phyloP scores from a whole-genome alignment of 2,113 vertebrate species.

The Macaca mulatta region DNA sequence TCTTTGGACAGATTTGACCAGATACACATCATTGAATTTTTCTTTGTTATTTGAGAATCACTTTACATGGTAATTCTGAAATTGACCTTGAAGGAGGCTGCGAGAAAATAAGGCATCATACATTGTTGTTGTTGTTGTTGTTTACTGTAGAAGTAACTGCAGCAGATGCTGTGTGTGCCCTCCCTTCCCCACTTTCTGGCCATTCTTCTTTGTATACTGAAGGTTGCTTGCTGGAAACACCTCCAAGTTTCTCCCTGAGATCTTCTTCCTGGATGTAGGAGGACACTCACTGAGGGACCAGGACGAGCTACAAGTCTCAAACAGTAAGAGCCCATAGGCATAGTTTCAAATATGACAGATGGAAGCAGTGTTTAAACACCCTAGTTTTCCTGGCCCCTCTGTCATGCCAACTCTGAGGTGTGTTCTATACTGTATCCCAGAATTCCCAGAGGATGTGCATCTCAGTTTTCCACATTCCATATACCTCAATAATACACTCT shows the following conservation, averaged over 20 bases:
- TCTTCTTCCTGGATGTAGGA: not conserved
- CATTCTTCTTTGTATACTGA: not conserved
- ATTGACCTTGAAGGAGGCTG: not conserved
- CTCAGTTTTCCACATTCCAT: not conserved
- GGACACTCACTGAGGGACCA: not conserved
- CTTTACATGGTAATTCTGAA: not conserved
- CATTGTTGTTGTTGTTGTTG: not conserved
- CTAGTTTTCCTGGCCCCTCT: not conserved
- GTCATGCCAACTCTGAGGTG: not conserved
- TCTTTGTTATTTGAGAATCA: not conserved
- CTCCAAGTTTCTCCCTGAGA: not conserved
- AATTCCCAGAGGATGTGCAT: not conserved
- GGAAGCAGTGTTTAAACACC: not conserved
- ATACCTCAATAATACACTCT: not conserved
- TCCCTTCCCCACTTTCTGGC: no score
- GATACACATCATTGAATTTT: not conserved
- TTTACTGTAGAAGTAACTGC: not conserved
- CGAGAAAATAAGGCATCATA: no score
- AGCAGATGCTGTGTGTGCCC: not conserved
- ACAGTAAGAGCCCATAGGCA: not conserved
- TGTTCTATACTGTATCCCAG: not conserved
- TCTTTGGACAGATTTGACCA: not conserved
- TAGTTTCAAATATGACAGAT: not conserved
- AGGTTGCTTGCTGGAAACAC: not conserved
- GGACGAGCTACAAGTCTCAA: no score